Base-by-base conservation (phyloP, 2,797 vertebrate genomes). In the Danio tinwini region DNA sequence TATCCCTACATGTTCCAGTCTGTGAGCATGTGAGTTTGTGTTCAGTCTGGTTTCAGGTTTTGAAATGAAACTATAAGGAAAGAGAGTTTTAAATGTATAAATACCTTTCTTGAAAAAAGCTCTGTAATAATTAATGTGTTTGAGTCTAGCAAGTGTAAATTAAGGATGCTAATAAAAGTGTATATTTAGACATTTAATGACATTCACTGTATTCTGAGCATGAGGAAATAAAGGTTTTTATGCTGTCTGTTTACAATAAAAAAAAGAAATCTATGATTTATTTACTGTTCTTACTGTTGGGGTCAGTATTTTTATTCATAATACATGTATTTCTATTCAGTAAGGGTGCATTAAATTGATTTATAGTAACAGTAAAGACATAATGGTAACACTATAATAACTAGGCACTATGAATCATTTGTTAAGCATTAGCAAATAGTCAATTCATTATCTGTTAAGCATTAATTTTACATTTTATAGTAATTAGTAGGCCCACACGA, bases 21-120 rank as follows among this genome's bases (percentile, higher is more conserved):
- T 50, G 7, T 29, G 29, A 29, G 29, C 21, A 50, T n/a, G 68
- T 8, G 56, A 78, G 61, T 80, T 74, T 68, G 64, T 79, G 78
- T 82, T 74, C 61, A 76, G 70, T 81, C 62, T 21, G 78, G 64
- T 84, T 91, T 91, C 89, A 89, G 80, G 86, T 84, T 69, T 83
- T 7, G 10, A 82, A 72, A 80, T 87, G 63, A 84, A 84, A 78
- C 69, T 81, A 87, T 80, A 63, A 86, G 67, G 73, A 85, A 49
- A 76, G 0, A 78, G 86, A 71, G 21, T 81, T 42, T 19, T 84
- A 83, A 86, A 89, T 52, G 82, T 10, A 81, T 87, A 87, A 90
- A 91, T 88, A 87, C 87, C 86, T 76, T 50, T 61, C 67, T 7
- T 75, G 58, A 86, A 62, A 62, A 80, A 78, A 86, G 81, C 12